A percentile compares a stretch with the other conserved stretches of the same genome.
phyloP scores from a whole-genome alignment of 2,888 invertebrate species.

The Colletes collaris region DNA sequence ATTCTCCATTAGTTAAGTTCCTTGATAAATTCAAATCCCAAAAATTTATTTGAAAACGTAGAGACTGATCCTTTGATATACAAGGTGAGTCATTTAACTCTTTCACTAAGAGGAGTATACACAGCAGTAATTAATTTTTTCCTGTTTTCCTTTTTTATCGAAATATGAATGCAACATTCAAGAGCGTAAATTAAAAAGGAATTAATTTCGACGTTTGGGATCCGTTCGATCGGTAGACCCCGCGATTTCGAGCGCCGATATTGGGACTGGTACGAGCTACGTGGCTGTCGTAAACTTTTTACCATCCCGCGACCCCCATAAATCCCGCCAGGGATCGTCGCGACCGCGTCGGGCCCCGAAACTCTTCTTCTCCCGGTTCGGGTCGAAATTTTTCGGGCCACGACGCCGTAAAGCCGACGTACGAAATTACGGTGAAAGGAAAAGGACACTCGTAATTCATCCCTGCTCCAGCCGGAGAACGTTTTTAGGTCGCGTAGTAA shows the following conservation, averaged over 20 bases:
- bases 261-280: background rate
- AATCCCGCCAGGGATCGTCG: conserved; percentile 5
- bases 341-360: conserved; percentile 1
- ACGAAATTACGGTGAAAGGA: conserved; percentile 68
- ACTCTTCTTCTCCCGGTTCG: background rate
- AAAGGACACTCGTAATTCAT: conserved; percentile 70
- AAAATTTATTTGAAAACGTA: too few relatives aligned
- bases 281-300: background rate
- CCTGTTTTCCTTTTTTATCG: too few relatives aligned
- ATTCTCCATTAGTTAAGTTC: too few relatives aligned
- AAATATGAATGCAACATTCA: too few relatives aligned
- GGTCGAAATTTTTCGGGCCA: conserved; percentile 13
- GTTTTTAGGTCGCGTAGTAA: conserved; percentile 83
- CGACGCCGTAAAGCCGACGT: conserved; percentile 18
- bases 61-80: too few relatives aligned
- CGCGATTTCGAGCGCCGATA: background rate
- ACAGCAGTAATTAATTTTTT: too few relatives aligned
- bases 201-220: too few relatives aligned
- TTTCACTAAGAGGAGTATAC: too few relatives aligned
- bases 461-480: conserved; percentile 71
- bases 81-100: too few relatives aligned
- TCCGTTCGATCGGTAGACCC: background rate
- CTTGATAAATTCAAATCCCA: too few relatives aligned
- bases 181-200: too few relatives aligned
- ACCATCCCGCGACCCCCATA: background rate